These are phyloP conservation scores for Scolopax mira DNA, from an alignment of 2,113 vertebrate species.

Conservation along the genomic window DNA sequence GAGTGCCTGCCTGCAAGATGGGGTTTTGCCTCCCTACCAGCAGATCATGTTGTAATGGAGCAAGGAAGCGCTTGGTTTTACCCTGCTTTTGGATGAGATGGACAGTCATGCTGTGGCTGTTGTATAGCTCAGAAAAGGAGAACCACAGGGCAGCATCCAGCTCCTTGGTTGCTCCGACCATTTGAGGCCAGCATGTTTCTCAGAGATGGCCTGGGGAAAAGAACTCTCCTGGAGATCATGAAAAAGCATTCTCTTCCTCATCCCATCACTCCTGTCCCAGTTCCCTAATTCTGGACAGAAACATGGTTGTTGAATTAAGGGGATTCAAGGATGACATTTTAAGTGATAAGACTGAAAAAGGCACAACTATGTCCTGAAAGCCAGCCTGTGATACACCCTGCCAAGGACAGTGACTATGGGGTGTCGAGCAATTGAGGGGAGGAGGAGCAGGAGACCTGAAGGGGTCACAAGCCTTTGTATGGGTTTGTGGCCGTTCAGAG, in stretches of 20 bases:
- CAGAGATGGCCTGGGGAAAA: neutral
- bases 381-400: neutral
- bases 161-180: neutral
- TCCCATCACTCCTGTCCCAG: neutral
- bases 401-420: neutral
- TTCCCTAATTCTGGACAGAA: neutral
- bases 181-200: neutral
- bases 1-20: neutral
- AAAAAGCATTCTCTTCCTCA: neutral
- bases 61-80: neutral
- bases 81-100: neutral
- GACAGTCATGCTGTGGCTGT: neutral
- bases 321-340: neutral
- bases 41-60: fast-evolving
- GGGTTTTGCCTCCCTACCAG: neutral
- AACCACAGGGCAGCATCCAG: neutral
- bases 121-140: neutral
- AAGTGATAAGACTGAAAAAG: neutral
- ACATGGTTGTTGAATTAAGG: neutral
- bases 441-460: neutral
- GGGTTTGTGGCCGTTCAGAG: neutral
- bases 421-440: neutral
- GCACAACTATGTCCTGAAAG: fast-evolving
- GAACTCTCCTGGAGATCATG: neutral
- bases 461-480: neutral